phyloP scores from a whole-genome alignment of 2,797 vertebrate genomes.

The Argya squamiceps region DNA sequence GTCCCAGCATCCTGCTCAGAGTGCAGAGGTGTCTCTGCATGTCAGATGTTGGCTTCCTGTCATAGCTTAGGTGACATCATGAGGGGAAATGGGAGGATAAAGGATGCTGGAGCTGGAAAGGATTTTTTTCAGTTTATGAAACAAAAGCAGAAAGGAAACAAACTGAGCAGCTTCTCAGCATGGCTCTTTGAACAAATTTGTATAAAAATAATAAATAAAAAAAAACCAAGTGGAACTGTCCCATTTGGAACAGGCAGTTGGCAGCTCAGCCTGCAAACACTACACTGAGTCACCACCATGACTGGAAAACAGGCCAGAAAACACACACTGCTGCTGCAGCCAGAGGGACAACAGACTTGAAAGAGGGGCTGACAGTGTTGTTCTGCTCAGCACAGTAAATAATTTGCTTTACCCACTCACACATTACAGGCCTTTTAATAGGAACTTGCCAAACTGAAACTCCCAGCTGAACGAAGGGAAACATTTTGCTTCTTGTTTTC shows the following conservation, averaged over 20 bases:
- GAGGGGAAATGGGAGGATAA: slow-evolving; percentile 67
- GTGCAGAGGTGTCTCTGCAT: slow-evolving; percentile 54
- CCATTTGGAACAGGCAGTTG: slow-evolving; percentile 28
- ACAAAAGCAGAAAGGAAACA: slow-evolving; percentile 69
- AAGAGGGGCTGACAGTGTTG: neutral
- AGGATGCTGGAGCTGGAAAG: slow-evolving; percentile 58
- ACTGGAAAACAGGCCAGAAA: slow-evolving; percentile 44
- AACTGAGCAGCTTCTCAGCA: slow-evolving; percentile 55
- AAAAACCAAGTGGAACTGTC: slow-evolving; percentile 7
- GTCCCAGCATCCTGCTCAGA: slow-evolving; percentile 57
- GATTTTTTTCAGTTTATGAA: slow-evolving; percentile 60
- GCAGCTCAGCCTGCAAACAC: slow-evolving; percentile 47
- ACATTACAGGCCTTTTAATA: neutral
- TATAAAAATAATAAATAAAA: slow-evolving; percentile 44
- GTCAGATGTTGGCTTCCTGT: slow-evolving; percentile 60
- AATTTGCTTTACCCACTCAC: neutral
- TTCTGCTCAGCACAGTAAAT: neutral
- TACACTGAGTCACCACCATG: slow-evolving; percentile 35
- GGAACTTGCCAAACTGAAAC: neutral
- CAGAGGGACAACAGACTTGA: neutral
- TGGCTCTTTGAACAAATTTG: slow-evolving; percentile 43
- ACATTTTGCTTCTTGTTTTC: neutral
- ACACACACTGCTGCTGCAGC: slow-evolving; percentile 15
- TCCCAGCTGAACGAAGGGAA: neutral
- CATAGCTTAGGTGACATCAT: slow-evolving; percentile 59